Conservation (phyloP, 2,888 invertebrate species). For the Epinotia ramella region DNA sequence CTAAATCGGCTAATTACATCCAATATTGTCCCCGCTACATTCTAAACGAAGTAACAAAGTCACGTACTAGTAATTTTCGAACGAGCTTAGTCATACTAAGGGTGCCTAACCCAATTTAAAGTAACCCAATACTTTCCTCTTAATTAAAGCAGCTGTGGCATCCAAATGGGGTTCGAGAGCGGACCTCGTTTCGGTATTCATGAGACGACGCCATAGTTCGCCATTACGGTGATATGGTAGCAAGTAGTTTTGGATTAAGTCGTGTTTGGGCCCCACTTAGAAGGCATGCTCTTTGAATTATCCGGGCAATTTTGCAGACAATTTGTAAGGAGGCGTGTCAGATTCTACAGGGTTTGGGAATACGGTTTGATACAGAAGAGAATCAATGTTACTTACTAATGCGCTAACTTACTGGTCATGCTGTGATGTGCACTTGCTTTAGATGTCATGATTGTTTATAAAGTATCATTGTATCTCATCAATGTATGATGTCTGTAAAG, state of each 20-base stretch:
- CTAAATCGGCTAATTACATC: background rate
- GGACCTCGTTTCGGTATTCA: constrained; percentile 73
- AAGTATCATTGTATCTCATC: too few relatives aligned
- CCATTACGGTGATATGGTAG: constrained; percentile 75
- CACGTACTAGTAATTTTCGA: constrained; percentile 26
- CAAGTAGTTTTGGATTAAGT: constrained; percentile 78
- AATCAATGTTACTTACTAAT: background rate
- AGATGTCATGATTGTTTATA: too few relatives aligned
- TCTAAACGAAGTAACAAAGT: constrained; percentile 1
- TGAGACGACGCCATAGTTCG: constrained; percentile 68
- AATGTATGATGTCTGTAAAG: too few relatives aligned
- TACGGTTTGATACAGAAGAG: constrained; percentile 2
- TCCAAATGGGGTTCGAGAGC: constrained; percentile 50
- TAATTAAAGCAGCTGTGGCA: constrained; percentile 57
- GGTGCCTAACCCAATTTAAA: constrained; percentile 36
- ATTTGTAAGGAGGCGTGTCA: constrained; percentile 56
- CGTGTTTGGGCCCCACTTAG: constrained; percentile 59
- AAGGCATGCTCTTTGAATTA: constrained; percentile 68
- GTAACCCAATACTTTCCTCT: constrained; percentile 46
- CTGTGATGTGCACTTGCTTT: too few relatives aligned
- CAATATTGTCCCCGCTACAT: background rate
- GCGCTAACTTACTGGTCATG: too few relatives aligned
- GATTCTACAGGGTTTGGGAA: constrained; percentile 39
- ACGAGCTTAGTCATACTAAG: constrained; percentile 7
- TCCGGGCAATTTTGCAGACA: constrained; percentile 64